A percentile compares a stretch with the other conserved stretches of the same genome.
phyloP scores from a whole-genome alignment of 2,797 vertebrate species.

The Acropternis orthonyx region DNA sequence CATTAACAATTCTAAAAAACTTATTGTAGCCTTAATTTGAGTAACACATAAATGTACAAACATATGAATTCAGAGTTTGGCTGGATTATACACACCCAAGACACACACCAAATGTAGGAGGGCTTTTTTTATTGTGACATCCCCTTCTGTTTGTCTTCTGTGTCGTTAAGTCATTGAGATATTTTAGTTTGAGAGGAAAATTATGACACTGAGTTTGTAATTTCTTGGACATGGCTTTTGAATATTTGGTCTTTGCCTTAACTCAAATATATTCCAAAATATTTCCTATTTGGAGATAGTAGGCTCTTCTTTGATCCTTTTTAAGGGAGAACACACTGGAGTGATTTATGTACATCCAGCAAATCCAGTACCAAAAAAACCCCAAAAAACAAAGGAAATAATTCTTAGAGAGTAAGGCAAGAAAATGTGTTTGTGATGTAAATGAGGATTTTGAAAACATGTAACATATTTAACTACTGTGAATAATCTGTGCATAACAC shows the following conservation, averaged over 20 bases:
- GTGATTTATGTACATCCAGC: not conserved
- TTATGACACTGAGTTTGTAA: not conserved
- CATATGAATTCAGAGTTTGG: not conserved
- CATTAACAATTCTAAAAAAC: not conserved
- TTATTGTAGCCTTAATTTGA: not conserved
- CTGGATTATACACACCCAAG: not conserved
- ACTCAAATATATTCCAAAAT: not conserved
- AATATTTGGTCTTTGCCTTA: not conserved
- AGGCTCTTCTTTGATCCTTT: not conserved
- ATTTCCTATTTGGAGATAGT: not conserved
- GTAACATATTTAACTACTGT: constrained; percentile 44
- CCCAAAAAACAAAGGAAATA: not conserved
- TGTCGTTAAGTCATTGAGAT: not conserved
- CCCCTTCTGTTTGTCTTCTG: not conserved
- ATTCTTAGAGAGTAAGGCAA: not conserved
- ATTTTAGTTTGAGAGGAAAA: not conserved
- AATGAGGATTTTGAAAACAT: constrained; percentile 34
- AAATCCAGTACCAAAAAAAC: not conserved
- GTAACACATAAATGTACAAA: not conserved
- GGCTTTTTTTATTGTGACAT: not conserved
- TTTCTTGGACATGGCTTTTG: not conserved
- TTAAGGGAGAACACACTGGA: not conserved
- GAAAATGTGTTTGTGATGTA: not conserved
- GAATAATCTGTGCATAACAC: constrained; percentile 57
- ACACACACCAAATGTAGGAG: not conserved